Evolutionary conservation across 2,888 invertebrate species (phyloP), one percentile per base, ranked within the genome.

Genomic region (Cantharis rufa): DNA sequence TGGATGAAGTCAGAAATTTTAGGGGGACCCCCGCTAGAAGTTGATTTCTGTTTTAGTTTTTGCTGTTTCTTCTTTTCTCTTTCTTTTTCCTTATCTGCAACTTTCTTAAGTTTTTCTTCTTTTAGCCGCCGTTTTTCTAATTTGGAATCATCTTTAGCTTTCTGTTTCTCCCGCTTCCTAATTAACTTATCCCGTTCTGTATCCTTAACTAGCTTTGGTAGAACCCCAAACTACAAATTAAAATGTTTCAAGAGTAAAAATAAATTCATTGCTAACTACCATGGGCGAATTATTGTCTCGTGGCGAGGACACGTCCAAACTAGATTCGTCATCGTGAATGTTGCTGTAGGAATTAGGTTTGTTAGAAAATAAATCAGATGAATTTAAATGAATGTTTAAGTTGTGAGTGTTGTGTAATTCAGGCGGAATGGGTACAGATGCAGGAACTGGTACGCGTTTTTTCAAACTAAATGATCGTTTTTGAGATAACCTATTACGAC

Each of bases 71-170:
- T 93, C 84, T 91, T 91, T 80, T 91, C 91, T 63, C 91, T 86
- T 84, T 92, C 92, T 72, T 91, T 89, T 81, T 91, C 91, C 82
- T 92, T 93, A 82, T 94, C 94, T 10, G 91, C 90, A 71, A 91
- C 89, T 84, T 92, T 92, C 81, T 91, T 90, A 21, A 91, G 82
- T 81, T 92, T 92, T 79, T 92, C 93, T 83, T 94, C 93, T 85
- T 94, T 94, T 77, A 92, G 89, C 72, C 93, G 89, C 48, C 93
- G 83, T 84, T 94, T 94, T 83, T 94, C 93, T 73, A 88, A 80
- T 82, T 94, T 94, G 76, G 93, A 93, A 82, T 93, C 93, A 82
- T 94, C 93, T 85, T 94, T 93, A 64, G 91, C 91, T 84, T 93
- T 93, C 83, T 93, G 91, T 83, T 93, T 93, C 83, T 93, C 92